Conservation (phyloP, 2,113 vertebrate genomes). For the Platichthys flesus region DNA sequence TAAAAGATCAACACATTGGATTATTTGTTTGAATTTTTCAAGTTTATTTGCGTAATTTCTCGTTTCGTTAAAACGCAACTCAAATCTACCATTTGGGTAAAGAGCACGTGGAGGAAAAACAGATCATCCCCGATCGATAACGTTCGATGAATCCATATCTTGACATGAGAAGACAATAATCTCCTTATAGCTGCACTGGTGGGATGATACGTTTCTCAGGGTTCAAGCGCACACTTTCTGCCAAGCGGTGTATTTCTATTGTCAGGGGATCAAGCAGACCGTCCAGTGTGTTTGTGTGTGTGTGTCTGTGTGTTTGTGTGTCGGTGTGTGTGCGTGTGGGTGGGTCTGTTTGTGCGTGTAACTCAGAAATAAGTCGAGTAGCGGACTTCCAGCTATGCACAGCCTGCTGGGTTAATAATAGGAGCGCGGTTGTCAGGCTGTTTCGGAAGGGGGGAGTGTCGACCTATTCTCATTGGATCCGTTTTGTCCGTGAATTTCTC, state of each 20-base stretch:
- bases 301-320: too few species aligned
- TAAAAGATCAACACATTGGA: too few species aligned
- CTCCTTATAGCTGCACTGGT: background rate
- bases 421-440: slow-evolving; percentile 70
- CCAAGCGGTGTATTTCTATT: too few species aligned
- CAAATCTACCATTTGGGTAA: too few species aligned
- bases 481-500: slow-evolving; percentile 82
- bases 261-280: too few species aligned
- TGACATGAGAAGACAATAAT: background rate
- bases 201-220: too few species aligned
- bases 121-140: background rate
- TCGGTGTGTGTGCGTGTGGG: background rate
- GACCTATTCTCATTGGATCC: slow-evolving; percentile 85
- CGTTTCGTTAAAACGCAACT: too few species aligned
- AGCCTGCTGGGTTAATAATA: slow-evolving; percentile 77
- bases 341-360: background rate
- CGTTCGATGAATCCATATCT: background rate
- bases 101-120: background rate
- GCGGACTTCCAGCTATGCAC: slow-evolving; percentile 67
- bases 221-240: too few species aligned
- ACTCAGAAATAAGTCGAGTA: slow-evolving; percentile 61
- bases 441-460: slow-evolving; percentile 77
- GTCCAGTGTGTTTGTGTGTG: background rate
- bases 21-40: too few species aligned
- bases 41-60: too few species aligned